phyloP scores from a whole-genome alignment of 2,888 invertebrate genomes.

The Craniophora ligustri region DNA sequence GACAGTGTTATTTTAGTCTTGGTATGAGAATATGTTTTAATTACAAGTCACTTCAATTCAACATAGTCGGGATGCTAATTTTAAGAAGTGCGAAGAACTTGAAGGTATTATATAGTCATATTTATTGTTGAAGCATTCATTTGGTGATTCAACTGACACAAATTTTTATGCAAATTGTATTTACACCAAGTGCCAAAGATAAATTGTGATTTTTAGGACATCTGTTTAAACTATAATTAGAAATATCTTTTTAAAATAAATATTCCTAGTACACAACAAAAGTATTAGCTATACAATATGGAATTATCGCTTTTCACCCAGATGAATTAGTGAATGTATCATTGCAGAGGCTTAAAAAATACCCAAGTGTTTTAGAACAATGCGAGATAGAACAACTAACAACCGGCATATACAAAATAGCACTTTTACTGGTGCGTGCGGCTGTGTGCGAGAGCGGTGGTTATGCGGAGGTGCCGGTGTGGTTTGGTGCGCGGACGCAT shows the following conservation, averaged over 20 bases:
- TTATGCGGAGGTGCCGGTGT: constrained; percentile 60
- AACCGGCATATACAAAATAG: constrained; percentile 73
- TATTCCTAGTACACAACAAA: too few relatives aligned
- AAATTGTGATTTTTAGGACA: background rate
- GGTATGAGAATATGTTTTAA: background rate
- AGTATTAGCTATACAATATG: too few relatives aligned
- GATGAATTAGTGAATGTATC: too few relatives aligned
- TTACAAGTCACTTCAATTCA: background rate
- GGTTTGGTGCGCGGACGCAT: constrained; percentile 71
- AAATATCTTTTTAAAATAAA: too few relatives aligned
- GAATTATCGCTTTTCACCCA: too few relatives aligned
- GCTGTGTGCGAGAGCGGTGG: constrained; percentile 66
- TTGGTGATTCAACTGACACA: constrained; percentile 28
- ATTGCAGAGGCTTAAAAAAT: constrained; percentile 20
- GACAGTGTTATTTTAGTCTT: constrained; percentile 15
- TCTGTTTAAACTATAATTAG: too few relatives aligned
- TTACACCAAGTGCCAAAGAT: constrained; percentile 7
- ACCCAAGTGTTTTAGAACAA: constrained; percentile 56
- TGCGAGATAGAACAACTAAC: constrained; percentile 60
- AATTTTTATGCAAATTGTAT: constrained; percentile 27
- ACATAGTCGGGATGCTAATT: background rate
- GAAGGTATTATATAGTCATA: too few relatives aligned
- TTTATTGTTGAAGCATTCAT: constrained; percentile 5
- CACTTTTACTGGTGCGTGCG: constrained; percentile 85
- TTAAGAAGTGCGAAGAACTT: background rate